Base-by-base conservation (phyloP, 2,797 vertebrate species). In the Cryptoprocta ferox region DNA sequence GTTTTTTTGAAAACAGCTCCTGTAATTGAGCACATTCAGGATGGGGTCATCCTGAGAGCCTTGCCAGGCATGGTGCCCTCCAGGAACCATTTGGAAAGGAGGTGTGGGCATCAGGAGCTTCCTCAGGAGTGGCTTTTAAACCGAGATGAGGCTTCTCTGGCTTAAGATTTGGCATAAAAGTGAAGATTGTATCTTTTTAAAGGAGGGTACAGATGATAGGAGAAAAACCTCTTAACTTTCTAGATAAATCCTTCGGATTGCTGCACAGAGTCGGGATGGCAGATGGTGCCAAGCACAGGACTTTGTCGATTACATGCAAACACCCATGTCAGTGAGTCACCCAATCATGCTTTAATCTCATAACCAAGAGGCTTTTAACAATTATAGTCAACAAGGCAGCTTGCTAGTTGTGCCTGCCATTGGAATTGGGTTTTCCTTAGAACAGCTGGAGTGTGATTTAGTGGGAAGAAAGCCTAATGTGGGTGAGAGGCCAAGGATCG, bases 311-410 rank as follows among this genome's bases (percentile, higher is more conserved):
- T 94, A 71, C 93, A 83, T 42, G 75, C 83, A 94, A 85, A 95
- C 71, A 35, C 39, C 97, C 92, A 26, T 95, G 97, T 95, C 81
- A 78, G 92, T 98, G 98, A 98, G 97, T 98, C 98, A 95, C 76
- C 39, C 0, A 0, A 84, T 98, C 95, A 96, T 94, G 75, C 97
- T 98, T 97, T 87, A 97, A 97, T 98, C 98, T 98, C 94, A 61
- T 92, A 94, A 92, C 83, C 6, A 0, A 87, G 83, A 93, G 96
- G 88, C 92, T 98, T 97, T 97, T 75, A 42, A 86, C 94, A 97
- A 0, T 95, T 76, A 80, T 8, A 26, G 59, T 86, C 95, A 97
- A 89, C 90, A 89, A 97, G 66, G 91, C 97, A 98, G 78, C 93
- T 88, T 89, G n/a, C 86, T 96, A 61, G 81, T 96, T 89, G 30